Evolutionary conservation across 2,888 invertebrate species (phyloP), one percentile per base, ranked within the genome.

Genomic region (Apodemia zela): DNA sequence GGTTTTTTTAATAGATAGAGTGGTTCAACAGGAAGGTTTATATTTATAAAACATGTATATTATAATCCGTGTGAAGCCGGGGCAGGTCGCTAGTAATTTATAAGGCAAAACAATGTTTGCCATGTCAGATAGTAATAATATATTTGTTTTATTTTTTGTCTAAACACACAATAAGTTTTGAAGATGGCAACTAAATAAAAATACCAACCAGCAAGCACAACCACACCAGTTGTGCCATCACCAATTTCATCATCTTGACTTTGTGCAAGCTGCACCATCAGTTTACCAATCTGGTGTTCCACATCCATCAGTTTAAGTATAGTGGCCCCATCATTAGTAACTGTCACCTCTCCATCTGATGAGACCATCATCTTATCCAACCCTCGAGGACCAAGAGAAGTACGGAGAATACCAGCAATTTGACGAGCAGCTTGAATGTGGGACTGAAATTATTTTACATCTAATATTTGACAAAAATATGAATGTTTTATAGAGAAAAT

Each of bases 161-260:
- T 35, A 35, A 35, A 10, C 35, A 35, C 3, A 7, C 7, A 3
- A 35, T 35, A 10, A 10, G 6, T 5, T 35, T 35, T 35, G 7
- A 7, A 10, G 35, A 35, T 35, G 35, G 3, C 35, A 6, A 35
- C 10, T 35, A 62, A 61, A 59, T 38, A 25, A 35, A 6, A 59
- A 47, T n/a, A 72, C 79, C 72, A 68, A 79, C 94, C 95, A 69
- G 95, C 95, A 66, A 95, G 80, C 0, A 95, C 95, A 18, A 99
- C 99, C 72, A 99, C 99, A 13, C 99, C 99, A 10, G 99, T 99
- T 0, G 99, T 99, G 60, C 99, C 99, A 92, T 99, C 99, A 49
- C 99, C 99, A 76, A 99, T 99, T 93, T 99, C 99, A 91, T 99
- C 98, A 84, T 99, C 99, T 86, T 99, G 99, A 64, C 99, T 98